Base-by-base conservation (phyloP, 2,113 vertebrate genomes). In the Forbesichthys papilliferus region DNA sequence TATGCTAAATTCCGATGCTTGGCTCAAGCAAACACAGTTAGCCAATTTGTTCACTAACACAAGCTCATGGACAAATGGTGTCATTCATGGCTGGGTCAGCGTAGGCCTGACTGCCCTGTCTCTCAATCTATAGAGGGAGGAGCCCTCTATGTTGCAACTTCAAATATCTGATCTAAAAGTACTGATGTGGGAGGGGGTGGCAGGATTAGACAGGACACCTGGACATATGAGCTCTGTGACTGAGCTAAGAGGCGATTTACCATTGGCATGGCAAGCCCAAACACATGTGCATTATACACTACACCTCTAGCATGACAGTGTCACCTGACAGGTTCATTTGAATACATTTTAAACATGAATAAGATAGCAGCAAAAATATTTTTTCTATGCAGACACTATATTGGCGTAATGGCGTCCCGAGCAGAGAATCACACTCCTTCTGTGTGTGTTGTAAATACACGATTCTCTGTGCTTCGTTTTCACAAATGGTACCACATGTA, bases 191-290 rank as follows among this genome's bases (percentile, higher is more conserved):
- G 48, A 61, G 64, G 14, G 7, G 61, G 18, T 3, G 58, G 52
- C 48, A 74, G 84, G 84, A 90, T 88, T 88, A 87, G 69, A 81
- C 70, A 56, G 79, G 62, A 81, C 86, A 90, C 85, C 57, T 58
- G 55, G 66, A 53, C 64, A 54, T 54, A 85, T 86, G 85, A 87
- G 82, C 74, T 77, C 54, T 53, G 49, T 54, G 46, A 48, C 48
- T 77, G 76, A 82, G 69, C 62, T 69, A 54, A 77, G 66, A 59
- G 60, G 62, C 27, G 74, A 59, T 79, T 84, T 78, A 64, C 10
- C 62, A 10, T 48, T 34, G 51, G 55, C 62, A 59, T 34, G 51
- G 55, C 62, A 59, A 71, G 49, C 9, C 16, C 52, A 42, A 5
- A 49, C 75, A 66, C 82, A 79, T 74, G 48, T 82, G 77, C n/a